These are phyloP conservation scores for Arenicola marina DNA, from an alignment of 2,888 invertebrate genomes.

Conservation along the genomic window DNA sequence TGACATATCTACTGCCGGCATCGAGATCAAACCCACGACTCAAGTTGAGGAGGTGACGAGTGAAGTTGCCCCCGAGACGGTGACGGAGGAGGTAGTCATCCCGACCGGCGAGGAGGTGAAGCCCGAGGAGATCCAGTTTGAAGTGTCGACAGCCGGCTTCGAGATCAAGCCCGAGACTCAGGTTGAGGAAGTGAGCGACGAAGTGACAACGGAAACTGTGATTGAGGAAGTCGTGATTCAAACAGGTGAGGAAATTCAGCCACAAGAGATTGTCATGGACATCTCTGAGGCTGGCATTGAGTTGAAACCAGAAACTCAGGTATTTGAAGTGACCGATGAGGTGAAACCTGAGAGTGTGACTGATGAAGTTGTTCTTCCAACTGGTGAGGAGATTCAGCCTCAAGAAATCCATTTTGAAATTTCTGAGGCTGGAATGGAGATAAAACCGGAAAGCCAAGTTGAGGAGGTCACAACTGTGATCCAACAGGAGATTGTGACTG, in stretches of 20 bases:
- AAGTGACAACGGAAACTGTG: slow-evolving; percentile 17
- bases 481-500: slow-evolving; percentile 7
- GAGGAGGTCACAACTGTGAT: background rate
- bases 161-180: slow-evolving; percentile 1
- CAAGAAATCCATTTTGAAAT: slow-evolving; percentile 16
- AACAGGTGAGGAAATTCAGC: background rate
- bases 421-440: slow-evolving; percentile 3
- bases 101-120: background rate
- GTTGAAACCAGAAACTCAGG: slow-evolving; percentile 7
- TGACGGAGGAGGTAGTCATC: slow-evolving; percentile 4
- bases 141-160: slow-evolving; percentile 9
- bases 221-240: background rate
- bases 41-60: slow-evolving; percentile 7
- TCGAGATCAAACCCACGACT: slow-evolving; percentile 2
- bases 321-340: background rate
- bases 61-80: slow-evolving; percentile 3
- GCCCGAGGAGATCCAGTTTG: slow-evolving; percentile 6
- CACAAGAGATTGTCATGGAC: slow-evolving; percentile 8
- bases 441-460: slow-evolving; percentile 5
- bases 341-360: slow-evolving; percentile 12
- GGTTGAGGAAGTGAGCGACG: slow-evolving; percentile 5
- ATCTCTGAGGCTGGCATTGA: slow-evolving; percentile 11
- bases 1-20: slow-evolving; percentile 24
- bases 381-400: slow-evolving; percentile 15
- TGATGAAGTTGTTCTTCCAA: slow-evolving; percentile 4